Percentiles rank a stretch among this genome's conserved stretches.
Conservation (phyloP, 2,888 invertebrate genomes). For the Altica lythri region DNA sequence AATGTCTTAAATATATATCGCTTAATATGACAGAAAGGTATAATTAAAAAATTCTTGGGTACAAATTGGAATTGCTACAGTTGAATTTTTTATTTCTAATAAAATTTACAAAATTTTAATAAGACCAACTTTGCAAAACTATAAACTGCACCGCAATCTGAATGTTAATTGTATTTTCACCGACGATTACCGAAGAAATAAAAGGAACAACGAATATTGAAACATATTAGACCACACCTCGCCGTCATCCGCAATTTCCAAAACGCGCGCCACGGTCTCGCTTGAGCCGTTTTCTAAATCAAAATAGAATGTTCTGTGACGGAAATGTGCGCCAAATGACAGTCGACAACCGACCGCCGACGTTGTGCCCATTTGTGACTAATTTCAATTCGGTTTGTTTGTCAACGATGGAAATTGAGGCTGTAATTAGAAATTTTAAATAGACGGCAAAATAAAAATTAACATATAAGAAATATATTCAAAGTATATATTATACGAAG, state of each 20-base stretch:
- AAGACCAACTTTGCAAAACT: too few relatives aligned
- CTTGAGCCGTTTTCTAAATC: slow-evolving; percentile 43
- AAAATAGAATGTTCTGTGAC: slow-evolving; percentile 28
- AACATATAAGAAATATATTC: too few relatives aligned
- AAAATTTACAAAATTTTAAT: too few relatives aligned
- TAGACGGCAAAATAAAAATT: too few relatives aligned
- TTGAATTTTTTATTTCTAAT: too few relatives aligned
- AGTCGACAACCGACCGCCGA: slow-evolving; percentile 5
- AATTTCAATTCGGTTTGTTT: slow-evolving; percentile 32
- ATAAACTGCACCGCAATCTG: slow-evolving; percentile 5
- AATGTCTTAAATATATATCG: too few relatives aligned
- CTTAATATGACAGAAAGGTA: too few relatives aligned
- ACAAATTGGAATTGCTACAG: too few relatives aligned
- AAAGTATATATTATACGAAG: too few relatives aligned
- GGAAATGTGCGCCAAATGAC: slow-evolving; percentile 29
- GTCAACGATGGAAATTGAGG: slow-evolving; percentile 30
- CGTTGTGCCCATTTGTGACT: slow-evolving; percentile 20
- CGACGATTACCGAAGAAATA: slow-evolving; percentile 7
- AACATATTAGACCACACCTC: slow-evolving; percentile 49
- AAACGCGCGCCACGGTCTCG: slow-evolving; percentile 47
- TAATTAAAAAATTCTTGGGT: too few relatives aligned
- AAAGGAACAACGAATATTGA: slow-evolving; percentile 3
- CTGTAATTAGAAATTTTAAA: slow-evolving; percentile 28
- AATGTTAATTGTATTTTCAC: slow-evolving; percentile 12
- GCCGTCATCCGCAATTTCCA: slow-evolving; percentile 48